Conservation (phyloP, 1,140 invertebrate species). For the Bradynema listronoti region DNA sequence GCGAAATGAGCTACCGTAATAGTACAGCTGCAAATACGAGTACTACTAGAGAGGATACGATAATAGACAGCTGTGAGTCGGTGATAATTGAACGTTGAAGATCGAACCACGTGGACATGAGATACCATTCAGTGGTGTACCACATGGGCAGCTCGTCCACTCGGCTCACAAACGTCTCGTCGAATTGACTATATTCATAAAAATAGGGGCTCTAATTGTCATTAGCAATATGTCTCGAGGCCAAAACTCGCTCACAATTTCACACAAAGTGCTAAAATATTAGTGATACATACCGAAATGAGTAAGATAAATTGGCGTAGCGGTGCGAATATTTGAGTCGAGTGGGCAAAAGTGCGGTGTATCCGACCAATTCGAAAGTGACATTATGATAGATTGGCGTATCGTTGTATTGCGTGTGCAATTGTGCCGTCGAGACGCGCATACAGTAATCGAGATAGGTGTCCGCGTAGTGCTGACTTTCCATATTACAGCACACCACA, state of each 20-base stretch:
- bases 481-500: constrained; percentile 49
- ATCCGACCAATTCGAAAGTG: constrained; percentile 54
- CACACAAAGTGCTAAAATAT: too few relatives aligned
- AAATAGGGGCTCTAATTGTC: too few relatives aligned
- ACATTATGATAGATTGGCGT: constrained; percentile 54
- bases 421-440: constrained; percentile 47
- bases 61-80: constrained; percentile 43
- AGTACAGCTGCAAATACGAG: constrained; percentile 45
- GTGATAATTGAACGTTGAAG: constrained; percentile 49
- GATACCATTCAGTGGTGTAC: constrained; percentile 55
- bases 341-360: constrained; percentile 54
- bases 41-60: constrained; percentile 50
- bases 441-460: constrained; percentile 50
- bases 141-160: constrained; percentile 23
- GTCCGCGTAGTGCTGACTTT: constrained; percentile 32
- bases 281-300: too few relatives aligned
- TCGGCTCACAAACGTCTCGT: constrained; percentile 8
- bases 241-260: too few relatives aligned
- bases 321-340: constrained; percentile 52
- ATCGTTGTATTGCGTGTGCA: constrained; percentile 51
- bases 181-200: too few relatives aligned
- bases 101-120: constrained; percentile 57
- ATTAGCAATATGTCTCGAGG: too few relatives aligned
- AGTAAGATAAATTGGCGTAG: constrained; percentile 50
- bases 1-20: constrained; percentile 21